Conservation (phyloP, 2,113 vertebrate species). For the Nothoprocta pentlandii region DNA sequence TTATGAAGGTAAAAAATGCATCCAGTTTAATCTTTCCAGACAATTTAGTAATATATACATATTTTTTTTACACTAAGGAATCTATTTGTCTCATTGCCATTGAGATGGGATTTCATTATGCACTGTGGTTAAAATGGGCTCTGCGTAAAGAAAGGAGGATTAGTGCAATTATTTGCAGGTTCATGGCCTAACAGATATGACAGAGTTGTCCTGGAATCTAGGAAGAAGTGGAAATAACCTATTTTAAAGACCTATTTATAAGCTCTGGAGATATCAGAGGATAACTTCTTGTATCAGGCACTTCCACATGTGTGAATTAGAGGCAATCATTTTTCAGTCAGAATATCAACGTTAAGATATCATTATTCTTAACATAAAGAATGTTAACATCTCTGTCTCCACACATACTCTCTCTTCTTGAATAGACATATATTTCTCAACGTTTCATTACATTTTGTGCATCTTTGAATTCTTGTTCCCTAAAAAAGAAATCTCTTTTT, state of each 20-base stretch:
- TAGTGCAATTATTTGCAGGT: not conserved
- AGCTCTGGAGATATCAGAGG: not conserved
- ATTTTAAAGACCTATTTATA: not conserved
- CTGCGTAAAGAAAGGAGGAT: not conserved
- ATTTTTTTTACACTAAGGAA: not conserved
- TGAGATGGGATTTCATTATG: not conserved
- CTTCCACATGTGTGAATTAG: not conserved
- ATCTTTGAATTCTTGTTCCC: not conserved
- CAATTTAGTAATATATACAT: not conserved
- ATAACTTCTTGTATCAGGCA: not conserved
- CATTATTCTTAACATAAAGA: not conserved
- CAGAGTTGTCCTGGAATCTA: not conserved
- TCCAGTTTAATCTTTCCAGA: not conserved
- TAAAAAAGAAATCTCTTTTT: not conserved
- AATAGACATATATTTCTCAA: not conserved
- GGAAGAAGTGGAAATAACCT: not conserved
- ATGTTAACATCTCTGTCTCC: not conserved
- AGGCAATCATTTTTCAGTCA: not conserved
- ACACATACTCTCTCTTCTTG: not conserved
- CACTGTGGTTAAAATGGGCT: not conserved
- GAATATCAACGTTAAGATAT: not conserved
- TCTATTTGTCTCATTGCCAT: not conserved
- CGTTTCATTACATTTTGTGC: not conserved
- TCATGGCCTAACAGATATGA: not conserved
- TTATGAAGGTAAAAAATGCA: constrained; percentile 84